Percentiles rank a stretch among this genome's conserved stretches.
Conservation (phyloP, 2,797 vertebrate genomes). For the Spinibarbus caldwelli region DNA sequence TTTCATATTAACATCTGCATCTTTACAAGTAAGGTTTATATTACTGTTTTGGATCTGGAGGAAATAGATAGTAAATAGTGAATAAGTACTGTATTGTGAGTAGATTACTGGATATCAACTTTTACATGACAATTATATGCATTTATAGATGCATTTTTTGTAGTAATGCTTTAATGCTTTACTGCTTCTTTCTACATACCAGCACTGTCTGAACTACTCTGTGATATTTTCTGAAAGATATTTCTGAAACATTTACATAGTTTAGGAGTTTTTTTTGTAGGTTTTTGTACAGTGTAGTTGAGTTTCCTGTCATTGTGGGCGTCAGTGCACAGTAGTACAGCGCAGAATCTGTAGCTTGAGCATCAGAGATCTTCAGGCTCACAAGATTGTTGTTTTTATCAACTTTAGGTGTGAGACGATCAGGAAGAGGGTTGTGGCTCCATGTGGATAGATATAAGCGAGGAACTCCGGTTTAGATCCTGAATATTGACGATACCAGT, state of each 20-base stretch:
- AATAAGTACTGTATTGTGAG: background rate
- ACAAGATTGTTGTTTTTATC: conserved; percentile 4
- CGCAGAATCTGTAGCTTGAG: no score
- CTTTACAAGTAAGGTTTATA: background rate
- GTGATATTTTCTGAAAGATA: no score
- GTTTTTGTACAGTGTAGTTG: conserved; percentile 3
- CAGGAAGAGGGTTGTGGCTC: background rate
- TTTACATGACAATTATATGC: background rate
- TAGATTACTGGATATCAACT: background rate
- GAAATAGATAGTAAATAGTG: background rate
- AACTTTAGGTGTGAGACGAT: background rate
- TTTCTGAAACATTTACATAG: no score
- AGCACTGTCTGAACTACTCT: background rate
- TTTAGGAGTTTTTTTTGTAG: background rate
- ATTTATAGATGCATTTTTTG: background rate
- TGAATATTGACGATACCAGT: conserved; percentile 30
- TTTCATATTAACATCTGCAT: background rate
- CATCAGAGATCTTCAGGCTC: background rate
- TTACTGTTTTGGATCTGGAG: background rate
- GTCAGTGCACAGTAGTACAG: background rate
- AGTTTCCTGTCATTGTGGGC: conserved; percentile 18
- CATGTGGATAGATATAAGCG: background rate
- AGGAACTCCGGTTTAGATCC: conserved; percentile 20
- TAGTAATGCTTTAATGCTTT: background rate
- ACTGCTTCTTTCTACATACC: background rate